Evolutionary conservation across 2,888 invertebrate genomes (phyloP).

Genomic region (Sesamia inferens): DNA sequence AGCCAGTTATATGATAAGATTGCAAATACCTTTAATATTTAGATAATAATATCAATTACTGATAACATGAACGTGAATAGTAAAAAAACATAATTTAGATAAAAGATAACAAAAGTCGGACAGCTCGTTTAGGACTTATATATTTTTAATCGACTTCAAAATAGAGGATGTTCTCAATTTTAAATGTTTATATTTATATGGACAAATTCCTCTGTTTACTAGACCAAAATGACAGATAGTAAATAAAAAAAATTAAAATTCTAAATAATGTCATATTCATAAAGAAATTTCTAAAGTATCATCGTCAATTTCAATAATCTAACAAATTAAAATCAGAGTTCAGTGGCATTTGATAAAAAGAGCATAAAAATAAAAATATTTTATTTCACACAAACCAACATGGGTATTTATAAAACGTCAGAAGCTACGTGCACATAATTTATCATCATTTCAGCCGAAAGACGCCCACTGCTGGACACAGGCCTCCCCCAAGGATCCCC

Average conservation of each 20-base stretch:
- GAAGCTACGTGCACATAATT: too few relatives aligned
- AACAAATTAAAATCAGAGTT: background rate
- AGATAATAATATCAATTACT: conserved; percentile 9
- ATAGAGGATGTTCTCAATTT: background rate
- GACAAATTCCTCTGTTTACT: background rate
- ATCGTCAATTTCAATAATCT: background rate
- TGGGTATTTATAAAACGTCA: too few relatives aligned
- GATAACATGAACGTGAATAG: conserved; percentile 16
- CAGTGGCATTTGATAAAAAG: background rate
- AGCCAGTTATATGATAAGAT: background rate
- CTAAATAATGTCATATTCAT: background rate
- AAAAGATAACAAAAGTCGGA: background rate
- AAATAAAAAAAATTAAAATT: too few relatives aligned
- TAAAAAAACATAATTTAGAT: background rate
- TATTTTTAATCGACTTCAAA: too few relatives aligned
- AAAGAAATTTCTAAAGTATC: background rate
- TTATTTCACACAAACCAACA: too few relatives aligned
- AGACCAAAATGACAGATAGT: background rate
- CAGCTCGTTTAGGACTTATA: background rate
- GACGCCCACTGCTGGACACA: too few relatives aligned
- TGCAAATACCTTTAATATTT: background rate
- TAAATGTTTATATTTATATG: background rate
- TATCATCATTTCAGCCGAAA: too few relatives aligned
- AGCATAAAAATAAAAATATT: too few relatives aligned
- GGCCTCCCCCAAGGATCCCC: too few relatives aligned